These are phyloP conservation scores for Microctonus hyperodae DNA, from an alignment of 2,888 invertebrate species.

Conservation along the genomic window DNA sequence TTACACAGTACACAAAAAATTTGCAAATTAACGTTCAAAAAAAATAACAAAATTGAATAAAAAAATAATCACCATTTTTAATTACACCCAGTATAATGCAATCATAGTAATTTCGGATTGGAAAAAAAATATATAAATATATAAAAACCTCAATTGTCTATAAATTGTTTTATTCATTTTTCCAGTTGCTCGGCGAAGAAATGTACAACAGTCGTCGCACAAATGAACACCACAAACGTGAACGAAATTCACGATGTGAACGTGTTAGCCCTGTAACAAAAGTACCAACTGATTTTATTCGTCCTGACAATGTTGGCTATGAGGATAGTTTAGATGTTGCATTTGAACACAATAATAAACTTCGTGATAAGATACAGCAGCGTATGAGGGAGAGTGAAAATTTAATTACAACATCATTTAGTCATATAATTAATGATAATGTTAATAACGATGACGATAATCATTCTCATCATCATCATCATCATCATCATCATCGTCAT, in stretches of 20 bases:
- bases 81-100: neutral
- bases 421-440: constrained; percentile 43
- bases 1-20: neutral
- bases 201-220: constrained; percentile 56
- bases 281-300: constrained; percentile 46
- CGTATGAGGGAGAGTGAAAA: constrained; percentile 60
- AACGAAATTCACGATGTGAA: constrained; percentile 43
- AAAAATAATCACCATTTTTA: neutral
- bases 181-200: constrained; percentile 59
- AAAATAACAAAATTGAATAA: no score
- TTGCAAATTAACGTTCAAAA: no score
- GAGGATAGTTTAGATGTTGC: constrained; percentile 61
- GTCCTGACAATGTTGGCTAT: constrained; percentile 55
- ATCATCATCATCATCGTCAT: constrained; percentile 31
- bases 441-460: neutral
- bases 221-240: constrained; percentile 49
- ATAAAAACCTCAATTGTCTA: constrained; percentile 5
- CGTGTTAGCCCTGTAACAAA: constrained; percentile 54
- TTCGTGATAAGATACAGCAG: constrained; percentile 60
- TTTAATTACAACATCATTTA: constrained; percentile 55
- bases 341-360: constrained; percentile 60
- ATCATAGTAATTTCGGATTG: neutral
- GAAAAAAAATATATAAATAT: neutral
- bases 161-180: constrained; percentile 27
- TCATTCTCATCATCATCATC: constrained; percentile 34